Conservation (phyloP, 2,113 vertebrate species). For the Clarias macrocephalus region DNA sequence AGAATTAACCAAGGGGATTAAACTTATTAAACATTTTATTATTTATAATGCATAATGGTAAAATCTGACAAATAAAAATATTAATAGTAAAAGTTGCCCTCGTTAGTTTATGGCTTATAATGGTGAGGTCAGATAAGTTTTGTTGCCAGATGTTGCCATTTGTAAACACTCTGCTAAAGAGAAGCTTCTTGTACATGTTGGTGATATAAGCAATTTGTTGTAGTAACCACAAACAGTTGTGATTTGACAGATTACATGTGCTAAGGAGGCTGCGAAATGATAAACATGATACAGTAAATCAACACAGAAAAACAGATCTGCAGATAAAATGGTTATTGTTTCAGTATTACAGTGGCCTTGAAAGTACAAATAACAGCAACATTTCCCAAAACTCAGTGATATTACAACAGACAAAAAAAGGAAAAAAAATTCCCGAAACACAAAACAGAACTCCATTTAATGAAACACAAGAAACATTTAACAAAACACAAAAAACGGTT, state of each 20-base stretch:
- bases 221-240: constrained; percentile 32
- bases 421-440: no score
- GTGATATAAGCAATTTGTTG: constrained; percentile 43
- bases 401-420: no score
- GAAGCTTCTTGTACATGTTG: constrained; percentile 22
- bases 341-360: no score
- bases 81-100: not conserved
- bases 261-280: constrained; percentile 26
- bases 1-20: not conserved
- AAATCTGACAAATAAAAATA: not conserved
- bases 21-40: not conserved
- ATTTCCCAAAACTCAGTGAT: no score
- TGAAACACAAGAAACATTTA: no score
- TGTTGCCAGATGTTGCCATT: constrained; percentile 36
- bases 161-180: constrained; percentile 53
- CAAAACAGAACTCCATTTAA: no score
- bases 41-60: not conserved
- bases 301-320: not conserved
- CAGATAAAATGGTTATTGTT: not conserved
- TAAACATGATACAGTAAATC: constrained; percentile 34
- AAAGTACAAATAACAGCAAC: no score
- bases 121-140: not conserved
- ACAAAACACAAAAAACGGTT: no score
- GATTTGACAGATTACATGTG: constrained; percentile 50
- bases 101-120: not conserved